Conservation (phyloP, 2,888 invertebrate genomes). For the Catocala sponsa region DNA sequence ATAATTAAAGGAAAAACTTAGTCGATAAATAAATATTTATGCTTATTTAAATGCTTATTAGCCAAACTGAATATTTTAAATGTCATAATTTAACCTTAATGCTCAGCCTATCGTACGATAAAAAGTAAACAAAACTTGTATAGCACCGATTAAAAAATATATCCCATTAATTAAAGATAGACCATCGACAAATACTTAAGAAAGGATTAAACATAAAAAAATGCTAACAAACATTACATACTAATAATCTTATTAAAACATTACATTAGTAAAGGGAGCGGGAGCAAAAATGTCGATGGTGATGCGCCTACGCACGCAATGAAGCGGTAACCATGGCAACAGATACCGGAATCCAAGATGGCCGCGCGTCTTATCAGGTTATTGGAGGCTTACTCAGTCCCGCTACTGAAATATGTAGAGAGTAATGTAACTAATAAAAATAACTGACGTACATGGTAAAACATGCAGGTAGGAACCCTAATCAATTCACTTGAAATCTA, state of each 20-base stretch:
- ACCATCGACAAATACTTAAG: slow-evolving; percentile 24
- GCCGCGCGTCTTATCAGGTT: slow-evolving; percentile 71
- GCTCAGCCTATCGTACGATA: slow-evolving; percentile 12
- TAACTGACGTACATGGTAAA: slow-evolving; percentile 29
- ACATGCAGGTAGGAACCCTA: slow-evolving; percentile 25
- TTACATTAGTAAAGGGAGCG: slow-evolving; percentile 41
- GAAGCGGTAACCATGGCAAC: slow-evolving; percentile 75
- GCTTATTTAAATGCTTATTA: slow-evolving; percentile 18
- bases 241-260: slow-evolving; percentile 49
- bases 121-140: slow-evolving; percentile 15
- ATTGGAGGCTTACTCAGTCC: slow-evolving; percentile 57
- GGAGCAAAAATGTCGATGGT: slow-evolving; percentile 47
- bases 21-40: slow-evolving; percentile 6
- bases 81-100: slow-evolving; percentile 15
- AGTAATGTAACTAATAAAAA: slow-evolving; percentile 29
- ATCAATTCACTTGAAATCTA: slow-evolving; percentile 37
- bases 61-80: slow-evolving; percentile 18
- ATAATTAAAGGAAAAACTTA: slow-evolving; percentile 5
- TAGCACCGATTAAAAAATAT: slow-evolving; percentile 29
- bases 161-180: slow-evolving; percentile 25
- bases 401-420: slow-evolving; percentile 53
- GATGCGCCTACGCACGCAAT: slow-evolving; percentile 69
- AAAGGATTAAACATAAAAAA: slow-evolving; percentile 37
- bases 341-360: slow-evolving; percentile 75
- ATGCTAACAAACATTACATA: slow-evolving; percentile 32